Conservation (phyloP, 2,888 invertebrate species). For the Synanthedon tipuliformis region DNA sequence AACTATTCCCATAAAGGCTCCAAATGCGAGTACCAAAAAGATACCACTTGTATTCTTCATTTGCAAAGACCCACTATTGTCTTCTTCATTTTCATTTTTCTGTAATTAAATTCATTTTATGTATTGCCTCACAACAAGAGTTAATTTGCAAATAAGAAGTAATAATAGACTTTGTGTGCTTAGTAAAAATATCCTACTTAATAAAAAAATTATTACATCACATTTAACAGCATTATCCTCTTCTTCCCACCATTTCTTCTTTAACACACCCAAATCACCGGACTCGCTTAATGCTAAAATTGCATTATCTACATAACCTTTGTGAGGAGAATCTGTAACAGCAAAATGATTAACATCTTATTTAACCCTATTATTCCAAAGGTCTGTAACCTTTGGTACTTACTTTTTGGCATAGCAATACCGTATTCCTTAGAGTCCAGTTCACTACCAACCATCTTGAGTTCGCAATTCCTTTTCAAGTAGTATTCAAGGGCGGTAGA, state of each 20-base stretch:
- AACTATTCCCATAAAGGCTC: conserved; percentile 76
- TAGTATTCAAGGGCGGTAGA: conserved; percentile 93
- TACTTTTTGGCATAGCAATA: conserved; percentile 85
- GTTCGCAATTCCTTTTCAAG: conserved; percentile 82
- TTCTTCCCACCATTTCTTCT: conserved; percentile 91
- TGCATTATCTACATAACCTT: conserved; percentile 82
- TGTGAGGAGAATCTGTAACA: conserved; percentile 76
- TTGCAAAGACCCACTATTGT: conserved; percentile 73
- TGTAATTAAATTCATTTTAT: too few relatives aligned
- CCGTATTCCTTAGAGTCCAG: conserved; percentile 88
- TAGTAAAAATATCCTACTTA: too few relatives aligned
- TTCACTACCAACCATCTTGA: conserved; percentile 82
- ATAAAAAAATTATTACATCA: conserved; percentile 18
- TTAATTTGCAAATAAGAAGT: too few relatives aligned
- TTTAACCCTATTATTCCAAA: background rate
- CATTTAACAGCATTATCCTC: conserved; percentile 70
- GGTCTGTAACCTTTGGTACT: conserved; percentile 40
- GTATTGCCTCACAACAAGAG: too few relatives aligned
- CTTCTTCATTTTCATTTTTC: conserved; percentile 20
- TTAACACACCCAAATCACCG: conserved; percentile 79
- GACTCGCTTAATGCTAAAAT: conserved; percentile 90
- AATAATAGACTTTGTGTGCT: too few relatives aligned
- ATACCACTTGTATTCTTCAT: conserved; percentile 93
- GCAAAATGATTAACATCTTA: too few relatives aligned
- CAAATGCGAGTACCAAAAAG: conserved; percentile 84